phyloP scores from a whole-genome alignment of 2,113 vertebrate species.

The Cyanoramphus novaezelandiae region DNA sequence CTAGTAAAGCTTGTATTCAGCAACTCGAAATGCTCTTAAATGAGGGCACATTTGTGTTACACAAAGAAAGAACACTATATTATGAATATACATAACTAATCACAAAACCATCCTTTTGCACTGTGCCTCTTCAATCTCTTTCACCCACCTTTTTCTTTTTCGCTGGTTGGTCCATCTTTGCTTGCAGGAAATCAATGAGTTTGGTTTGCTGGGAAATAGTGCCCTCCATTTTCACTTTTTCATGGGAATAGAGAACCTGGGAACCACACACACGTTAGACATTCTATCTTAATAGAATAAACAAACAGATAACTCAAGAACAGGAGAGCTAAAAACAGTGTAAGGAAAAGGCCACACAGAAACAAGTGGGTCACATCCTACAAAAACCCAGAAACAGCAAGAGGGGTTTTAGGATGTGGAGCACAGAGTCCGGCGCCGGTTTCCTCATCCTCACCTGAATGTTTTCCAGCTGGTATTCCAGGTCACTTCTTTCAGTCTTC shows the following conservation, averaged over 20 bases:
- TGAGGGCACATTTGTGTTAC: background rate
- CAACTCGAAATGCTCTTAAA: background rate
- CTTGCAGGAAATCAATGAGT: slow-evolving; percentile 98
- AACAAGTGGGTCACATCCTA: background rate
- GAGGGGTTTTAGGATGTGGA: background rate
- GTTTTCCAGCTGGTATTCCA: slow-evolving; percentile 98
- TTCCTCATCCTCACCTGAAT: slow-evolving; percentile 85
- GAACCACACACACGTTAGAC: slow-evolving; percentile 46
- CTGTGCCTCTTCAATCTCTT: background rate
- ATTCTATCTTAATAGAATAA: background rate
- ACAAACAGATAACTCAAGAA: background rate
- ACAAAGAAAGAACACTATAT: background rate
- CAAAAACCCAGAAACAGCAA: background rate
- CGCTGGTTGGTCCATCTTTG: slow-evolving; percentile 96
- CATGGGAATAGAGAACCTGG: slow-evolving; percentile 97
- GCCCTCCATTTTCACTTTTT: slow-evolving; percentile 99
- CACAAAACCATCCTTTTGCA: background rate
- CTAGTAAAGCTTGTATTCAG: background rate
- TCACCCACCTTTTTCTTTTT: slow-evolving; percentile 97
- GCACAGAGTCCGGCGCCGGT: background rate
- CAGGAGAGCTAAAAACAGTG: background rate
- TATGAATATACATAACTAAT: background rate
- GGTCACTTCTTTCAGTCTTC: slow-evolving; percentile 94
- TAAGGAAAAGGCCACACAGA: background rate
- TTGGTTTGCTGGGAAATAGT: slow-evolving; percentile 99